These are phyloP conservation scores for Gymnoscopelus braueri DNA, from an alignment of 2,797 vertebrate species.

Conservation along the genomic window DNA sequence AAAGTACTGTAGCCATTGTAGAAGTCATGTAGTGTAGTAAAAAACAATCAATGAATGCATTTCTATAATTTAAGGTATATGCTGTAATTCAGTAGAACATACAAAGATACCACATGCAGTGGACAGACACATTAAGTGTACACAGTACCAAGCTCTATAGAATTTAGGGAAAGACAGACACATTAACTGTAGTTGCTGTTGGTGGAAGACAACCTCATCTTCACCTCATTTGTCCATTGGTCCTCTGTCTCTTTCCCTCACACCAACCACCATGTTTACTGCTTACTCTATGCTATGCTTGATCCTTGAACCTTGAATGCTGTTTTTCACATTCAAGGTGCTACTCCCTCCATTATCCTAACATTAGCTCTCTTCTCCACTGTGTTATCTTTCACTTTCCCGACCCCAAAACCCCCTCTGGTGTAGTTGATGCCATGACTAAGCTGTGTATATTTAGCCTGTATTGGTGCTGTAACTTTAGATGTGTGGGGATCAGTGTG, in stretches of 20 bases:
- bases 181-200: no score
- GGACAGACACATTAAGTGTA: no score
- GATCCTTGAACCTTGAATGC: neutral
- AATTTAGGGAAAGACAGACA: no score
- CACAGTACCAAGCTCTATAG: no score
- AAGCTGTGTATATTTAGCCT: conserved; percentile 57
- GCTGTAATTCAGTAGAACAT: no score
- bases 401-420: conserved; percentile 26
- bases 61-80: no score
- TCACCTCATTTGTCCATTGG: no score
- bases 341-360: neutral
- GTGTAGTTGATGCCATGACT: conserved; percentile 44
- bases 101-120: no score
- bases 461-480: conserved; percentile 37
- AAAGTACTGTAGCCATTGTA: no score
- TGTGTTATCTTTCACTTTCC: conserved; percentile 9
- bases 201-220: no score
- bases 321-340: neutral
- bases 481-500: conserved; percentile 42
- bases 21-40: no score
- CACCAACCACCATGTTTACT: neutral
- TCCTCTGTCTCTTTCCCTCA: neutral
- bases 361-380: neutral
- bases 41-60: no score
- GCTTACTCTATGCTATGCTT: conserved; percentile 4